Base-by-base conservation (phyloP, 1,140 invertebrate genomes). In the Antheraea pernyi region DNA sequence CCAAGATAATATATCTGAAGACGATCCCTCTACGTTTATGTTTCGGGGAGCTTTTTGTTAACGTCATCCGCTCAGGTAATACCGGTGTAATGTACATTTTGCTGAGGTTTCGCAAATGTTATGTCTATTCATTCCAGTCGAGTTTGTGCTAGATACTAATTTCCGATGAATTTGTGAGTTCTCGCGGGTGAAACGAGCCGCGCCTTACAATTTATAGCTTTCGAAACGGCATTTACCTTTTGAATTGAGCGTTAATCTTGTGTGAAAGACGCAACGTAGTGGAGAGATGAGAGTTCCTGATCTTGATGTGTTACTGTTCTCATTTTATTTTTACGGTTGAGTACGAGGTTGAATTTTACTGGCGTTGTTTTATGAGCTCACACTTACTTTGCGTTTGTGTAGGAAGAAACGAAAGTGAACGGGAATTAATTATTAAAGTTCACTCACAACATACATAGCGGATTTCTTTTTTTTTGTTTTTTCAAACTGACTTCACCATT, bases 221-320 rank as follows among this genome's bases (percentile, higher is more conserved):
- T 84, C 78, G 82, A 84, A 91, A 85, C 84, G 88, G 82, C 85
- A 82, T 86, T 88, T 85, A 89, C 87, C 82, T 89, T 81, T 88
- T 85, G 89, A 88, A 91, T 88, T 84, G 89, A 80, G 88, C 85
- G 88, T 88, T 91, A 91, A 91, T 91, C 88, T 90, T 91, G 83
- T 88, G 89, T 89, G 82, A 90, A 89, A 89, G 84, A 82, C 75
- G 79, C 77, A 74, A 75, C 72, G 64, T 71, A 69, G 68, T 71
- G 71, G 72, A 69, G 73, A 74, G 62, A 71, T 72, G 69, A 64
- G 70, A 72, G 74, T 77, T 76, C 74, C 77, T 76, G 78, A 83
- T 81, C 76, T 79, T 70, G 64, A 74, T 76, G 70, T 71, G 71
- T 77, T 69, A 68, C 19, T 30, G 48, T 67, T 59, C 42, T 59